A percentile compares a stretch with the other conserved stretches of the same genome.
These are phyloP conservation scores for Hyles vespertilio DNA, from an alignment of 1,140 invertebrate genomes.

Conservation along the genomic window DNA sequence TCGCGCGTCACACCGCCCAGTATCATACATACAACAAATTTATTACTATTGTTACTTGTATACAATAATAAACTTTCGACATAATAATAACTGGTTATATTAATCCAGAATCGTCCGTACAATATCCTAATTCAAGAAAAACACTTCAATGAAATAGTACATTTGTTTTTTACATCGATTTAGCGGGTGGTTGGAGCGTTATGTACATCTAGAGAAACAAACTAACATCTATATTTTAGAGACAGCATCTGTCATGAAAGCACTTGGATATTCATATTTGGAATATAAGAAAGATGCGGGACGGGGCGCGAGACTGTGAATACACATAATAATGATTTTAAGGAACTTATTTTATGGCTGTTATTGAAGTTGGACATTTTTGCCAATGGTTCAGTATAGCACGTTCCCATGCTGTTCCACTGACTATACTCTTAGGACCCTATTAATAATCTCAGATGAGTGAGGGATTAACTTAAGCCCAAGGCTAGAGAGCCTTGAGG, in stretches of 20 bases:
- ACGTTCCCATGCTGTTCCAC: too few species aligned
- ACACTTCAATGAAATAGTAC: constrained; percentile 44
- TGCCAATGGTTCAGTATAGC: too few species aligned
- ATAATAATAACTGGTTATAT: constrained; percentile 70
- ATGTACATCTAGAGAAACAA: constrained; percentile 33
- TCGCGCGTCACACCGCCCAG: constrained; percentile 41
- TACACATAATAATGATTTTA: too few species aligned
- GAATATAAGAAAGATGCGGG: constrained; percentile 20
- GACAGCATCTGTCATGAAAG: constrained; percentile 69
- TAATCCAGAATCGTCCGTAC: constrained; percentile 51
- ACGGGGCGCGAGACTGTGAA: constrained; percentile 22
- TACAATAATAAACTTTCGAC: constrained; percentile 72
- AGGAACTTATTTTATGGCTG: too few species aligned
- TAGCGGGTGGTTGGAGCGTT: constrained; percentile 16
- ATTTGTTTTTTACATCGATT: constrained; percentile 28
- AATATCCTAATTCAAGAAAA: constrained; percentile 46
- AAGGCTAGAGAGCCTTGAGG: too few species aligned
- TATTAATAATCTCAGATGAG: too few species aligned
- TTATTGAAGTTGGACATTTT: too few species aligned
- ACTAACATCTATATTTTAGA: constrained; percentile 42
- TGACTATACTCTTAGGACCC: too few species aligned
- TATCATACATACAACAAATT: constrained; percentile 69
- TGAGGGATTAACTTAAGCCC: too few species aligned
- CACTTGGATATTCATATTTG: constrained; percentile 51
- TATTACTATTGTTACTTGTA: constrained; percentile 67